phyloP scores from a whole-genome alignment of 2,797 vertebrate species.

The Falco novaeseelandiae region DNA sequence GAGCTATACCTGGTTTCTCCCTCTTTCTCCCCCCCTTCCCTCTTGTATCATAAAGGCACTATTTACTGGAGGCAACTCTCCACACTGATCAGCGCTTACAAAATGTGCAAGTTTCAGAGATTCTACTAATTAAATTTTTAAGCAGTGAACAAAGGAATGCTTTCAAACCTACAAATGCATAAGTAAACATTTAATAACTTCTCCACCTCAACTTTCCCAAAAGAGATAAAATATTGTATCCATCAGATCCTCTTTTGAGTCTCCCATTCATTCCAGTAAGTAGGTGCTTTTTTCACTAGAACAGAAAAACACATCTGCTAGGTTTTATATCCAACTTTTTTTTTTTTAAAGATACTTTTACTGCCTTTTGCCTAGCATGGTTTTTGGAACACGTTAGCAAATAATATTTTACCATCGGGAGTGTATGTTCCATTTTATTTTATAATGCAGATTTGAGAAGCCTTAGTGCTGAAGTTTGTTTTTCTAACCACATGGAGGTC shows the following conservation, averaged over 20 bases:
- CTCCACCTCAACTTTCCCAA: constrained; percentile 24
- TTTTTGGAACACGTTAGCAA: constrained; percentile 45
- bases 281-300: constrained; percentile 16
- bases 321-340: constrained; percentile 20
- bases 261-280: not conserved
- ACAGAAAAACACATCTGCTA: constrained; percentile 64
- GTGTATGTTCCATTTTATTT: constrained; percentile 45
- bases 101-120: not conserved
- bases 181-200: constrained; percentile 33
- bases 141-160: not conserved
- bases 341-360: constrained; percentile 46
- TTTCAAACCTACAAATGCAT: not conserved
- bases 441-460: constrained; percentile 53
- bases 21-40: not conserved
- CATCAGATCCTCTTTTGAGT: not conserved
- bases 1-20: not conserved
- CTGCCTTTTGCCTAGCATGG: constrained; percentile 37
- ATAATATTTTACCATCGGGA: constrained; percentile 59
- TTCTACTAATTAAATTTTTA: not conserved
- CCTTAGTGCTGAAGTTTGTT: constrained; percentile 25
- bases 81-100: not conserved
- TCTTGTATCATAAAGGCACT: not conserved
- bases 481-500: constrained; percentile 51
- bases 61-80: not conserved
- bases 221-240: not conserved